Base-by-base conservation (phyloP, 30 jellyfish, hydroid and myxozoan species). In the Pelagia noctiluca region DNA sequence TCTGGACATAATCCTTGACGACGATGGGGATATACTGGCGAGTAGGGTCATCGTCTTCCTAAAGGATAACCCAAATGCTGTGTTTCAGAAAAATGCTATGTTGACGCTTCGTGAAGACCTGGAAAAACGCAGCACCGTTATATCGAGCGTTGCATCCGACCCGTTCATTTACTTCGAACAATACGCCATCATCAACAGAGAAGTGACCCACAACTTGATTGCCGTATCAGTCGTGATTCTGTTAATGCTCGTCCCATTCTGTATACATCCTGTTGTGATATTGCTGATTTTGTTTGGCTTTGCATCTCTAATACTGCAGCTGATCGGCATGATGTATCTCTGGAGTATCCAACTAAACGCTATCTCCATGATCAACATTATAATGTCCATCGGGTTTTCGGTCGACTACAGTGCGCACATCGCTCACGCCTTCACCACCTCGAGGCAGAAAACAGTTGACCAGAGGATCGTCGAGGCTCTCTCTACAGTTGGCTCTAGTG, bases 371-470 rank as follows among this genome's bases (percentile, higher is more conserved):
- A 93, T 93, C 78, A 80, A 88, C 42, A 71, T 93, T 24, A 90
- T 93, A 46, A 93, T 93, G 99, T 89, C 97, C 24, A 84, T 93
- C 22, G 99, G 99, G 29, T 93, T 93, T 63, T 71, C 99, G 10
- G 99, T 93, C 3, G 99, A 93, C 86, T 93, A 93, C 70, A 88
- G 97, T 63, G 92, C 99, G 25, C 99, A 93, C 78, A 69, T 93
- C 22, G 99, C 99, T 26, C 99, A 93, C 70, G 96, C 99, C 35
- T 93, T 78, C 54, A 84, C 77, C 18, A 73, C 85, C 50, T 85
- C 97, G 37, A 87, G 83, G 13, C 85, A 49, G 29, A 63, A 77
- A 11, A 82, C 85, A 21, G 93, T 94, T 28, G 90, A 88, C 50
- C 68, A 50, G 1, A 87, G 95, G 25, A 95, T 84, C 1, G 82